These are phyloP conservation scores for Aleiodes testaceus DNA, from an alignment of 2,888 invertebrate species.

Conservation along the genomic window DNA sequence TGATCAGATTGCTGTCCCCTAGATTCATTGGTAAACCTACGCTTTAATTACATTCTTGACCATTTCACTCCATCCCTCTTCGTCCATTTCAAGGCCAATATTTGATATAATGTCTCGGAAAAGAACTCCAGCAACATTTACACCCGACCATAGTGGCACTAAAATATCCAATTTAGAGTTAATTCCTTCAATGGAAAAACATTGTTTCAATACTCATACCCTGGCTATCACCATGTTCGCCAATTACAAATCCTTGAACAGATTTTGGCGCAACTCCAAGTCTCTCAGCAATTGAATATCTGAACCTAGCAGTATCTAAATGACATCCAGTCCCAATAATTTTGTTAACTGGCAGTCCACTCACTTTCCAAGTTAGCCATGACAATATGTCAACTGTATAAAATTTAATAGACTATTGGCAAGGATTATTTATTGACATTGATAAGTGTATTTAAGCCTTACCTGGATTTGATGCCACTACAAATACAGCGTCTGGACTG, in stretches of 20 bases:
- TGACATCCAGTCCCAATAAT: conserved; percentile 80
- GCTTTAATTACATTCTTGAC: conserved; percentile 73
- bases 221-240: conserved; percentile 80
- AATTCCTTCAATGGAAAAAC: background rate
- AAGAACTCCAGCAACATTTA: conserved; percentile 76
- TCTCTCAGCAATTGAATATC: conserved; percentile 76
- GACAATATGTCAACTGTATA: conserved; percentile 77
- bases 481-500: conserved; percentile 75
- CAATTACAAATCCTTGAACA: conserved; percentile 78
- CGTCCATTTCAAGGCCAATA: conserved; percentile 73
- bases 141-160: conserved; percentile 78
- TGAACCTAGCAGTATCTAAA: conserved; percentile 78
- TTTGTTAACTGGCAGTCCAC: conserved; percentile 76
- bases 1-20: too few species aligned
- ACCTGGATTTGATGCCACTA: conserved; percentile 77
- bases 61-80: conserved; percentile 75
- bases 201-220: conserved; percentile 69
- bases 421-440: background rate
- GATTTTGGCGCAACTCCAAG: conserved; percentile 76
- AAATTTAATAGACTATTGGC: background rate
- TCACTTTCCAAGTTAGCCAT: conserved; percentile 80
- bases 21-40: conserved; percentile 54
- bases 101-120: conserved; percentile 74
- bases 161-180: conserved; percentile 47
- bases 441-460: conserved; percentile 1